phyloP scores from a whole-genome alignment of 2,797 vertebrate genomes.

The Lepilemur ruficaudatus region DNA sequence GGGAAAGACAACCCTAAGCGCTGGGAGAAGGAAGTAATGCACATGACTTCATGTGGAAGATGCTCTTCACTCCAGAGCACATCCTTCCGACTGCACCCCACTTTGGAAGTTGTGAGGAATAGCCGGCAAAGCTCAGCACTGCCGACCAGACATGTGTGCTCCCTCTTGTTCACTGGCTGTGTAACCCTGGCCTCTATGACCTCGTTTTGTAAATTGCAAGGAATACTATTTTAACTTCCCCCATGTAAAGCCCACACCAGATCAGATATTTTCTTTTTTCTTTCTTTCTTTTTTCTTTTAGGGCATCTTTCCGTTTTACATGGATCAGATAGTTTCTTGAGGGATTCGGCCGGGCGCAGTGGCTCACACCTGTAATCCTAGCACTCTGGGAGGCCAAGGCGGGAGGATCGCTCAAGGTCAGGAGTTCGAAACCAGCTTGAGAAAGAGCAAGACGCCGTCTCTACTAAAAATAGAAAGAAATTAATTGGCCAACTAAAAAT shows the following conservation, averaged over 20 bases:
- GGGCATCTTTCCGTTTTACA: neutral
- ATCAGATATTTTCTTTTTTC: neutral
- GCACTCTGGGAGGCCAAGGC: no score
- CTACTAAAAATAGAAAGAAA: no score
- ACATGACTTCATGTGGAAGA: neutral
- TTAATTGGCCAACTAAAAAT: no score
- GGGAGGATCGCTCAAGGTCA: no score
- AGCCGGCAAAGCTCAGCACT: neutral
- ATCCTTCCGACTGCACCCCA: neutral
- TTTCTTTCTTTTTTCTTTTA: neutral
- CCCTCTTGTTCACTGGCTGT: neutral
- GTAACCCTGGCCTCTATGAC: neutral
- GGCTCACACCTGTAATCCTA: no score
- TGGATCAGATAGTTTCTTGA: neutral
- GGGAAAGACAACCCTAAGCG: neutral
- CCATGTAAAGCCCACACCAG: neutral
- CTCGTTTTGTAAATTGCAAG: neutral
- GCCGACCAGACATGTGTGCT: neutral
- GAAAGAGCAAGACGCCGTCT: no score
- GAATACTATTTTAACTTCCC: neutral
- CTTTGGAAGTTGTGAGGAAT: neutral
- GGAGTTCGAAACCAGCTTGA: no score
- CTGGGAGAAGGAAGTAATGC: neutral
- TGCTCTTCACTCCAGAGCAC: neutral
- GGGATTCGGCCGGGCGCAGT: no score